Evolutionary conservation across 2,113 vertebrate species (phyloP).

Genomic region (Scartelaos histophorus): DNA sequence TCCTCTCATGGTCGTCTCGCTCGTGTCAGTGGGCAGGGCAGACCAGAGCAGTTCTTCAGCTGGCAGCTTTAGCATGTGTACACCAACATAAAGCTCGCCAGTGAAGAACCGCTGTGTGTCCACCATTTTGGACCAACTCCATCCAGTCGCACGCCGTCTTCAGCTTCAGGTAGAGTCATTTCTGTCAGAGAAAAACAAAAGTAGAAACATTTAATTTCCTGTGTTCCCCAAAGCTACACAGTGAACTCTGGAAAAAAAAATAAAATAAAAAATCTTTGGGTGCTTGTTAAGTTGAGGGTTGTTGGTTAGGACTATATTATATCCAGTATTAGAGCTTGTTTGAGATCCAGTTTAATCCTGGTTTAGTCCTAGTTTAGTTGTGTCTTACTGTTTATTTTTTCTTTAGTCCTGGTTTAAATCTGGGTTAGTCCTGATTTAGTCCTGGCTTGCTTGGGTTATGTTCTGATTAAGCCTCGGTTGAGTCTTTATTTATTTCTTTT

Average conservation of each 20-base stretch:
- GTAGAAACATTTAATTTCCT: slow-evolving; percentile 44
- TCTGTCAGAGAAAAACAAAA: slow-evolving; percentile 56
- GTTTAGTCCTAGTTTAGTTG: neutral
- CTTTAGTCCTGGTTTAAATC: neutral
- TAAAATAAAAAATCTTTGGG: neutral
- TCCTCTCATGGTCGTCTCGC: slow-evolving; percentile 26
- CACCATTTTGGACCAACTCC: slow-evolving; percentile 73
- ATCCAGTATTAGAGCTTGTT: neutral
- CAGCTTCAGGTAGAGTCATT: slow-evolving; percentile 19
- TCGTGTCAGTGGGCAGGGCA: slow-evolving; percentile 77
- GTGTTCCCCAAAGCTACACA: slow-evolving; percentile 40
- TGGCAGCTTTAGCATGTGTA: slow-evolving; percentile 99
- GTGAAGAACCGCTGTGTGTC: slow-evolving; percentile 98
- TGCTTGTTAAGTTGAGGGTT: neutral
- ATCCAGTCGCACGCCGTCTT: neutral
- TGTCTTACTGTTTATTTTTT: neutral
- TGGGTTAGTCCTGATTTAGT: neutral
- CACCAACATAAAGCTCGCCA: slow-evolving; percentile 99
- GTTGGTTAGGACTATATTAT: neutral
- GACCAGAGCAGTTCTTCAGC: slow-evolving; percentile 99
- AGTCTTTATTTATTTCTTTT: neutral
- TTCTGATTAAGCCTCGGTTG: neutral
- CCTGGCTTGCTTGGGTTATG: neutral
- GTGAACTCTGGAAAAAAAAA: neutral
- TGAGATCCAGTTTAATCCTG: neutral